These are phyloP conservation scores for Drosophila antonietae DNA, from an alignment of 2,888 invertebrate genomes.

Conservation along the genomic window DNA sequence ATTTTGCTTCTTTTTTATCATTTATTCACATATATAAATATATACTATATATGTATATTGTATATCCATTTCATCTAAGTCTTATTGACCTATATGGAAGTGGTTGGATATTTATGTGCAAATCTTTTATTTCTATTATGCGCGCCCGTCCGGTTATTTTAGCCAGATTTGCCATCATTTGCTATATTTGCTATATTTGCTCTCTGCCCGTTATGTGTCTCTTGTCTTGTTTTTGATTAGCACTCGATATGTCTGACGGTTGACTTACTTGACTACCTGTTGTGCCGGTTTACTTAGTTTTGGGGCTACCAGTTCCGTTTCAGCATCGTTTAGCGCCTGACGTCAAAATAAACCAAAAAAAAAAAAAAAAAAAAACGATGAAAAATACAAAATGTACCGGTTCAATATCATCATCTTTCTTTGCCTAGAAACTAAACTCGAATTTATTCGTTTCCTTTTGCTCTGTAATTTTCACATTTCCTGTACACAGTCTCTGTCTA, in stretches of 20 bases:
- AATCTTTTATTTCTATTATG: slow-evolving; percentile 15
- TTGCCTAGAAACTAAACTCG: slow-evolving; percentile 29
- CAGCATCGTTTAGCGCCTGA: slow-evolving; percentile 43
- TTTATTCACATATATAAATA: not conserved
- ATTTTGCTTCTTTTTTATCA: slow-evolving; percentile 25
- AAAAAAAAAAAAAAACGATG: slow-evolving; percentile 7
- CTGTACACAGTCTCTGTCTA: slow-evolving; percentile 20
- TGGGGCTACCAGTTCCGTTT: slow-evolving; percentile 69
- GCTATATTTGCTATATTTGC: slow-evolving; percentile 13
- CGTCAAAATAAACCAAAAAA: slow-evolving; percentile 52
- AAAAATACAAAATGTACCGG: slow-evolving; percentile 27
- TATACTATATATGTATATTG: slow-evolving; percentile 1
- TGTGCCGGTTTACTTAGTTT: slow-evolving; percentile 75
- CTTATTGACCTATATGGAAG: slow-evolving; percentile 49
- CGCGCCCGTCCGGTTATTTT: slow-evolving; percentile 56
- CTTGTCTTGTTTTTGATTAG: slow-evolving; percentile 57
- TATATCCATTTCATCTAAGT: slow-evolving; percentile 1
- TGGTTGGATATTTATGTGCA: slow-evolving; percentile 10
- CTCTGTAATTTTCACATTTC: slow-evolving; percentile 40
- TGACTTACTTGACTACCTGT: slow-evolving; percentile 60
- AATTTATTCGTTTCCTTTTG: slow-evolving; percentile 39
- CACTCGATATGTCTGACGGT: slow-evolving; percentile 30
- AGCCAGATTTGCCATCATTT: slow-evolving; percentile 17
- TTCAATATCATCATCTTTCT: slow-evolving; percentile 28
- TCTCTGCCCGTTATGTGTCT: not conserved